These are phyloP conservation scores for Styela clava DNA, from an alignment of 23 tunicate genomes.

Conservation along the genomic window DNA sequence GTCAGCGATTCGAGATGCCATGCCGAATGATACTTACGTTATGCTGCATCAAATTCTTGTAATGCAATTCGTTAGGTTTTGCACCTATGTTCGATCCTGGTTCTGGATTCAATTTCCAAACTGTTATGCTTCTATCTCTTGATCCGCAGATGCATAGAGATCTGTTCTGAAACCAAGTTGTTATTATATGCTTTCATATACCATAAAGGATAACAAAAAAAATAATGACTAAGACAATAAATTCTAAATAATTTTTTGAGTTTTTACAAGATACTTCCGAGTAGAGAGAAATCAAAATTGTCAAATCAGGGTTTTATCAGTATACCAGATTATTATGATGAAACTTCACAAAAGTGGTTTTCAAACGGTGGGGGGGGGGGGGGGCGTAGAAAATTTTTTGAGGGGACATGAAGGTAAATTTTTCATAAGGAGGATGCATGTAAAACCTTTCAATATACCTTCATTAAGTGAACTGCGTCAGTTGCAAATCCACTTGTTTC, in stretches of 20 bases:
- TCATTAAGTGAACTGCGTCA: constrained; percentile 18
- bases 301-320: too few relatives aligned
- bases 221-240: background rate
- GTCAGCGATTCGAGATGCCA: background rate
- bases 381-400: too few relatives aligned
- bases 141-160: constrained; percentile 8
- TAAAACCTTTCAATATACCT: constrained; percentile 5
- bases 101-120: constrained; percentile 21
- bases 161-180: constrained; percentile 13
- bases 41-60: background rate
- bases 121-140: constrained; percentile 20
- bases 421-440: too few relatives aligned
- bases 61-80: background rate
- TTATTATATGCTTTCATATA: too few relatives aligned
- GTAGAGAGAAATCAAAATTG: too few relatives aligned
- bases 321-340: too few relatives aligned
- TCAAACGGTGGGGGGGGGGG: too few relatives aligned
- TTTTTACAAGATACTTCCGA: too few relatives aligned
- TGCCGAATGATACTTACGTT: background rate
- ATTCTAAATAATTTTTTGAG: background rate
- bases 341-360: too few relatives aligned
- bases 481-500: constrained; percentile 5
- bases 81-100: background rate
- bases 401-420: too few relatives aligned
- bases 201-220: background rate